A percentile compares a stretch with the other conserved stretches of the same genome.
Conservation (phyloP, 2,888 invertebrate species). For the Lamellibrachia columna region DNA sequence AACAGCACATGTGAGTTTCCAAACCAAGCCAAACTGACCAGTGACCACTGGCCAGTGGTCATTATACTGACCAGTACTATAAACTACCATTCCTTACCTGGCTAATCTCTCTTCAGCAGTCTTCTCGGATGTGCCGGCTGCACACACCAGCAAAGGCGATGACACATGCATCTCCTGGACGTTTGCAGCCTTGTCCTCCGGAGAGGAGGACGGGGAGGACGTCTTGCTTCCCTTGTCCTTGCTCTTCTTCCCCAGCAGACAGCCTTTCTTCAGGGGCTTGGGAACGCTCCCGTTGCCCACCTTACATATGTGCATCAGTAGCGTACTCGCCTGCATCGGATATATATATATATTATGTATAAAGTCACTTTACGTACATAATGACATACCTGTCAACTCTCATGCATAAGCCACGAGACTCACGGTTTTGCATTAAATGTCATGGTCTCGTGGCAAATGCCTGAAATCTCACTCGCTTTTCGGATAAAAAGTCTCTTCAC, state of each 20-base stretch:
- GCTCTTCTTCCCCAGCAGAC: constrained; percentile 29
- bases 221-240: constrained; percentile 34
- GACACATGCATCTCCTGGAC: constrained; percentile 25
- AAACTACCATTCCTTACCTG: constrained; percentile 37
- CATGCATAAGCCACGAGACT: no score
- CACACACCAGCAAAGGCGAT: constrained; percentile 17
- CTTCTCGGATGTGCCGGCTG: constrained; percentile 24
- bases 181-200: neutral
- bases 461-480: no score
- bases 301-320: constrained; percentile 53
- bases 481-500: no score
- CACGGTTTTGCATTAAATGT: no score
- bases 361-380: no score
- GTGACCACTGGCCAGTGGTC: neutral
- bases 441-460: no score
- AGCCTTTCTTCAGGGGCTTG: constrained; percentile 43
- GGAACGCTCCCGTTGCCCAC: constrained; percentile 56
- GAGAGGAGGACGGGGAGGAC: neutral
- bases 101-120: constrained; percentile 53
- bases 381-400: no score
- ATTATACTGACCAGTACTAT: neutral
- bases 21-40: neutral
- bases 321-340: constrained; percentile 45
- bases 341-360: neutral
- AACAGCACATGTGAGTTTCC: neutral